phyloP scores from a whole-genome alignment of 2,797 vertebrate genomes.

The Gallinago solitaria region DNA sequence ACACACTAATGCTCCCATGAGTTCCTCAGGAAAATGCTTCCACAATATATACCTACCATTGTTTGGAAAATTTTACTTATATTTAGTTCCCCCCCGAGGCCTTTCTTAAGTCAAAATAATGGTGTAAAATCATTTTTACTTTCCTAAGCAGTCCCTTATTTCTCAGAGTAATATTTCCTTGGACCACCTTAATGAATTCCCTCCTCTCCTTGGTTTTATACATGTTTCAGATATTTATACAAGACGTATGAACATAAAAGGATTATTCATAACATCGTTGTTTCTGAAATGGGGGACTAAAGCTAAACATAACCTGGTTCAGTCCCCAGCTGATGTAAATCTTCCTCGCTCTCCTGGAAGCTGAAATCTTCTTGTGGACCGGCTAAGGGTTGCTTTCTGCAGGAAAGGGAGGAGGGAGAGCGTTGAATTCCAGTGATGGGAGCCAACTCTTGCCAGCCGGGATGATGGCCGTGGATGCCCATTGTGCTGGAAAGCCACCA shows the following conservation, averaged over 20 bases:
- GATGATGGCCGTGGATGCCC: not conserved
- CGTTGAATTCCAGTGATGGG: not conserved
- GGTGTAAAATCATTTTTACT: not conserved
- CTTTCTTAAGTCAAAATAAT: not conserved
- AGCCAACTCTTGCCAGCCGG: not conserved
- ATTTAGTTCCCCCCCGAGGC: not conserved
- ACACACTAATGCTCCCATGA: not conserved
- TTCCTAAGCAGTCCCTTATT: not conserved
- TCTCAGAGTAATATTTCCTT: not conserved
- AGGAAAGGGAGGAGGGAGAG: not conserved
- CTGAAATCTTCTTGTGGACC: not conserved
- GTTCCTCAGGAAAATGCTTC: not conserved
- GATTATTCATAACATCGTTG: conserved; percentile 39
- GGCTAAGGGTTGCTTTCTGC: not conserved
- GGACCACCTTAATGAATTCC: conserved; percentile 32
- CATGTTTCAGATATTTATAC: conserved; percentile 34
- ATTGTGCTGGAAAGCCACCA: not conserved
- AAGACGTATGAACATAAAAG: conserved; percentile 46
- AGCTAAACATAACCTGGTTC: conserved; percentile 28
- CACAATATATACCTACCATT: not conserved
- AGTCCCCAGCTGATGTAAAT: conserved; percentile 31
- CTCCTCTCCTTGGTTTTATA: not conserved
- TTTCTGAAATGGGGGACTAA: conserved; percentile 36
- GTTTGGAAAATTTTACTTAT: not conserved
- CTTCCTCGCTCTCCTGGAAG: conserved; percentile 20